Conservation (phyloP, 2,888 invertebrate species). For the Dryococelus australis region DNA sequence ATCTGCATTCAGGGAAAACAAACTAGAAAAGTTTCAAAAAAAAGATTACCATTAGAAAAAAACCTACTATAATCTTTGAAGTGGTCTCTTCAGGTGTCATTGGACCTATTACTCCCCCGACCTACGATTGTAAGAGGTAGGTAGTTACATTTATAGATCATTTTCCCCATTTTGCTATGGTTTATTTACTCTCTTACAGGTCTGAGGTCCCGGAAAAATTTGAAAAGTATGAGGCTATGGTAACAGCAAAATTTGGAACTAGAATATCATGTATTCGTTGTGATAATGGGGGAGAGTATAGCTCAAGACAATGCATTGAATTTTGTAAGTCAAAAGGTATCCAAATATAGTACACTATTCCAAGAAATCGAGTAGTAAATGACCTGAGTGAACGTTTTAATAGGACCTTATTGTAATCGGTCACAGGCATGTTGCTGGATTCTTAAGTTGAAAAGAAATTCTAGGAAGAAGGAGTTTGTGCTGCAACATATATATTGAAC, state of each 20-base stretch:
- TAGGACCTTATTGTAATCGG: too few relatives aligned
- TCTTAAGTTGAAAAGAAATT: too few relatives aligned
- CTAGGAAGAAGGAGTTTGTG: too few relatives aligned
- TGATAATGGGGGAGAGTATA: not conserved
- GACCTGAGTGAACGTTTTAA: too few relatives aligned
- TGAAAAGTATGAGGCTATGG: not conserved
- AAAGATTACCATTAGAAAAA: too few relatives aligned
- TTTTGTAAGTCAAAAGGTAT: not conserved
- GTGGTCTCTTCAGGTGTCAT: not conserved
- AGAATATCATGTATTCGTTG: not conserved
- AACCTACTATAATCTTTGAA: not conserved
- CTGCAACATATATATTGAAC: too few relatives aligned
- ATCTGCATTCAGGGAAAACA: not conserved
- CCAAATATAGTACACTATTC: not conserved
- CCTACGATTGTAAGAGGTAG: not conserved
- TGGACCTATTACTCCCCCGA: not conserved
- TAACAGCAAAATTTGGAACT: too few relatives aligned
- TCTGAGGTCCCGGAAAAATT: not conserved
- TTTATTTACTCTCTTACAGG: not conserved
- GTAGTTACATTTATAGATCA: not conserved
- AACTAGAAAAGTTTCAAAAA: not conserved
- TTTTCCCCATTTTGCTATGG: not conserved
- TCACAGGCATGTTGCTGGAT: too few relatives aligned
- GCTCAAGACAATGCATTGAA: not conserved
- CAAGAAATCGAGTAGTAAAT: too few relatives aligned